phyloP scores from a whole-genome alignment of 2,113 vertebrate genomes.

The Albula glossodonta region DNA sequence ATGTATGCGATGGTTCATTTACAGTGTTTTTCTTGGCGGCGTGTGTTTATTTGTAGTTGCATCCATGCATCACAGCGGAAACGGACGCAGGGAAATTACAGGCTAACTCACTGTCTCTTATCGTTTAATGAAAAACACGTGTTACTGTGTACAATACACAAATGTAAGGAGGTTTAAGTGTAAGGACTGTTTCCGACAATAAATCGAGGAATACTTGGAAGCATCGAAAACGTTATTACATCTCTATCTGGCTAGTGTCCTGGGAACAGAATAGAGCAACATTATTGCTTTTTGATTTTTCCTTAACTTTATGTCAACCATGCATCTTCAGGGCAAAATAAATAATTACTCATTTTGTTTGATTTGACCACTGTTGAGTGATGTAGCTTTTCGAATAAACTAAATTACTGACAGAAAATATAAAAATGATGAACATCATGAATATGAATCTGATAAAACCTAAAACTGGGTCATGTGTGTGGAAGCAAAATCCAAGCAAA shows the following conservation, averaged over 20 bases:
- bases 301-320: too few relatives aligned
- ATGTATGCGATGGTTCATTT: background rate
- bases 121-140: background rate
- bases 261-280: background rate
- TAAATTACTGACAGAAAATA: background rate
- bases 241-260: background rate
- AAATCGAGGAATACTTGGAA: background rate
- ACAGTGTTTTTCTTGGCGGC: background rate
- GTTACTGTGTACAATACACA: background rate
- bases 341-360: background rate
- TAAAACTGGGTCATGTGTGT: background rate
- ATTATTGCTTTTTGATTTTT: background rate
- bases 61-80: background rate
- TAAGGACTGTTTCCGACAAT: background rate
- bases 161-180: background rate
- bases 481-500: background rate
- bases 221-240: background rate
- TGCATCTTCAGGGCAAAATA: background rate
- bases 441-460: background rate
- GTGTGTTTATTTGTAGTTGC: background rate
- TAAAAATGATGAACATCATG: background rate
- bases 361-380: background rate
- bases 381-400: background rate
- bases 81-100: slow-evolving; percentile 2
- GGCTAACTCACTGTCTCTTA: background rate